Evolutionary conservation across 2,797 vertebrate genomes (phyloP), one percentile per base, ranked within the genome.

Genomic region (Dallia pectoralis): DNA sequence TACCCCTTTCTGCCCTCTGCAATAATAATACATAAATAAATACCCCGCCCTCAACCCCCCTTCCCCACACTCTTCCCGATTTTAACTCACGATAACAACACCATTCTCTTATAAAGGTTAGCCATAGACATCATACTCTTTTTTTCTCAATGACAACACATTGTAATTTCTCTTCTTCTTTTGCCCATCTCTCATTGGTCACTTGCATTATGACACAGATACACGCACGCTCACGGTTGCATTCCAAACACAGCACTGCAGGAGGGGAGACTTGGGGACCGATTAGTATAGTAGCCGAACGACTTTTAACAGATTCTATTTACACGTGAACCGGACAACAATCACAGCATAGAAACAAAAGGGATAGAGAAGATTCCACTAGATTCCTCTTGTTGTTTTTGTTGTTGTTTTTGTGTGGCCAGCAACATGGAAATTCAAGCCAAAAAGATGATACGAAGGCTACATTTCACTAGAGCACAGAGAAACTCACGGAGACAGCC

Each of bases 181-280:
- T 49, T 77, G 79, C 16, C 78, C 79, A 72, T 70, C 81, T 77
- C 79, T 44, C 77, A 32, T 69, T 22, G 74, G 75, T 27, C 59
- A 11, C 82, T 84, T 75, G 77, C 63, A 75, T 77, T 75, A 88
- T 81, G 86, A 73, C 30, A 78, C 81, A 53, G 78, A 68, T 69
- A 84, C 63, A 75, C n/a, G n/a, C 68, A 79, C 75, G 61, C 69
- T 51, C 72, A 75, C 66, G 81, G 78, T 82, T 87, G 83, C 86
- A 87, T 87, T 89, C 85, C 89, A 82, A 72, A 87, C 84, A 90
- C 81, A 86, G 80, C 81, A 89, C 82, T 83, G 86, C 69, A 80
- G 77, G 81, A 49, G 16, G 82, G 81, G 85, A 84, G 72, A 87
- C 87, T 85, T 71, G 65, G 61, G 67, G 77, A 74, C 32, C 59